Evolutionary conservation across 2,113 vertebrate species (phyloP).

Genomic region (Ardeotis arabs): DNA sequence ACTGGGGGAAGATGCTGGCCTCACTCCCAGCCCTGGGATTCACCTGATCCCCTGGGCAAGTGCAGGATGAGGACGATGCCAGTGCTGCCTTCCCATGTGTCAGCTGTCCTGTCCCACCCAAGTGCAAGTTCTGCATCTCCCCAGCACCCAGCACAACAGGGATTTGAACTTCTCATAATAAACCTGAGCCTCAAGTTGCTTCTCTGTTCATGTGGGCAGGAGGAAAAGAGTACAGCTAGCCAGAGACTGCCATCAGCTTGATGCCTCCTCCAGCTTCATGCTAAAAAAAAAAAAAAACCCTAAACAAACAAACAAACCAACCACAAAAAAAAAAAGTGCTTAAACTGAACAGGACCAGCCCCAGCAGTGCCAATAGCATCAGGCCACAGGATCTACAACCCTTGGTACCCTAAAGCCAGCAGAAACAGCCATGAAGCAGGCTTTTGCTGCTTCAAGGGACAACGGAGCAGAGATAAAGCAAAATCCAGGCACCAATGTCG

Average conservation of each 20-base stretch:
- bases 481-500: background rate
- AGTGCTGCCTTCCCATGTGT: background rate
- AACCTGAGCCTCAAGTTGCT: background rate
- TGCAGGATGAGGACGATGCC: background rate
- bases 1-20: rapidly evolving
- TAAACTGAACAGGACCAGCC: background rate
- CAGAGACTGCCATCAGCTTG: background rate
- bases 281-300: background rate
- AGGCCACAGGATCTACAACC: background rate
- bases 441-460: background rate
- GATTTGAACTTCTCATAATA: background rate
- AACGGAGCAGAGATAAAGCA: background rate
- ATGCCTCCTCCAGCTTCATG: background rate
- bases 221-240: background rate
- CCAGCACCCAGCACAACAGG: background rate
- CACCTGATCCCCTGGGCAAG: background rate
- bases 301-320: background rate
- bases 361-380: background rate
- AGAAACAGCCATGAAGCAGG: background rate
- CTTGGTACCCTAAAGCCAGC: background rate
- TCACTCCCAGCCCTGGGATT: background rate
- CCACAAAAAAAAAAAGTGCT: background rate
- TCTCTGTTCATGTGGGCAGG: background rate
- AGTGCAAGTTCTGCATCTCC: background rate
- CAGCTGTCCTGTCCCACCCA: background rate